Conservation (phyloP, 2,797 vertebrate species). For the Thamnophis elegans region DNA sequence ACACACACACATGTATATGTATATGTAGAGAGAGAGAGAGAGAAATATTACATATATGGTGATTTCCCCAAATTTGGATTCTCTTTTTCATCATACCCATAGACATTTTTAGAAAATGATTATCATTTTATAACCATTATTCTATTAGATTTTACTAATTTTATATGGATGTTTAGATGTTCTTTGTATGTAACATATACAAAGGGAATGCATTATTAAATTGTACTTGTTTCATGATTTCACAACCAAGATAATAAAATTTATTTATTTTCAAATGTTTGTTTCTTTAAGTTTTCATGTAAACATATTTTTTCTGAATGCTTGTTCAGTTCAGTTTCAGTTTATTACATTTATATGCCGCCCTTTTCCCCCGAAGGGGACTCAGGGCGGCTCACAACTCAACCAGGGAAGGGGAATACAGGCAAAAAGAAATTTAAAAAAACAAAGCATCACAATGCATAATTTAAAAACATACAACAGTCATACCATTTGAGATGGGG, state of each 20-base stretch:
- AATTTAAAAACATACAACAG: no score
- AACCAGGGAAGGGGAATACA: no score
- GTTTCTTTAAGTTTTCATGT: conserved; percentile 2
- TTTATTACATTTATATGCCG: no score
- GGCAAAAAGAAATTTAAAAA: no score
- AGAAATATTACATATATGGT: background rate
- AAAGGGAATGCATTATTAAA: background rate
- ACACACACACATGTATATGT: no score
- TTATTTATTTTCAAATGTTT: background rate
- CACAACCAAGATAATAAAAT: background rate
- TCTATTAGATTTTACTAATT: background rate
- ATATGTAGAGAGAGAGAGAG: no score
- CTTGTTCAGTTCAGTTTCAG: no score
- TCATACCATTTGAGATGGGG: no score
- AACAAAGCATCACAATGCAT: no score
- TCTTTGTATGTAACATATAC: background rate
- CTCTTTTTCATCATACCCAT: background rate
- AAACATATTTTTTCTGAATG: conserved; percentile 13
- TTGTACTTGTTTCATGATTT: background rate
- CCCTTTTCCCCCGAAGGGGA: no score
- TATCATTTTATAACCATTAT: background rate
- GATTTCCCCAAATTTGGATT: background rate
- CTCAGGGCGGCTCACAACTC: no score
- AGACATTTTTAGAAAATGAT: background rate
- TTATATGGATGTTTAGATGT: background rate